phyloP scores from a whole-genome alignment of 2,113 vertebrate species.

The Mirza zaza region DNA sequence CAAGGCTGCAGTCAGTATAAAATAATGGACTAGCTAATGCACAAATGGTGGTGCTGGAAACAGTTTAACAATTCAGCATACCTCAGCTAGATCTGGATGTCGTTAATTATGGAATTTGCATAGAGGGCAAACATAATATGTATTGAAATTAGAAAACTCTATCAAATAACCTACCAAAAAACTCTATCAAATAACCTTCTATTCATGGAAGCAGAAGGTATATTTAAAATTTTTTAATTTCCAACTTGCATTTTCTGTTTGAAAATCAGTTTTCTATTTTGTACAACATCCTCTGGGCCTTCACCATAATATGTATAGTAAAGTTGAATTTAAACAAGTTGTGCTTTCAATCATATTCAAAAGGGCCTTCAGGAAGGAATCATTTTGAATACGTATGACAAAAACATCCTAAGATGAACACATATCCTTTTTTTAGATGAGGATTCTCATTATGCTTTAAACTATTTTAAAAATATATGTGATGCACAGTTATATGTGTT shows the following conservation, averaged over 20 bases:
- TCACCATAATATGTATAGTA: not conserved
- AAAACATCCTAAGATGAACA: not conserved
- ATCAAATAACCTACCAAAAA: not conserved
- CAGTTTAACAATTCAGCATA: not conserved
- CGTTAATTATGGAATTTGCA: not conserved
- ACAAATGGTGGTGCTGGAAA: not conserved
- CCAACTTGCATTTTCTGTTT: not conserved
- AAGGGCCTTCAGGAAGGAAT: not conserved
- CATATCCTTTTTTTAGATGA: not conserved
- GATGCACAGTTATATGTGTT: not conserved
- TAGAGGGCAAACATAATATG: not conserved
- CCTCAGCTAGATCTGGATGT: not conserved
- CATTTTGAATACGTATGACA: not conserved
- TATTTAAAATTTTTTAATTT: not conserved
- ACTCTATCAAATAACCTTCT: not conserved
- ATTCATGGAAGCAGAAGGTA: not conserved
- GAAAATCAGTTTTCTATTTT: conserved; percentile 26
- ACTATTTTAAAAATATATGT: conserved; percentile 30
- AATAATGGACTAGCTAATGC: not conserved
- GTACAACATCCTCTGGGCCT: not conserved
- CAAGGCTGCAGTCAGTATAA: not conserved
- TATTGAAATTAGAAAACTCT: not conserved
- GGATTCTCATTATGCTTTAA: conserved; percentile 16
- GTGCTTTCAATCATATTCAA: not conserved
- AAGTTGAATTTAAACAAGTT: conserved; percentile 10